Conservation (phyloP, 2,888 invertebrate species). For the Eupithecia exiguata region DNA sequence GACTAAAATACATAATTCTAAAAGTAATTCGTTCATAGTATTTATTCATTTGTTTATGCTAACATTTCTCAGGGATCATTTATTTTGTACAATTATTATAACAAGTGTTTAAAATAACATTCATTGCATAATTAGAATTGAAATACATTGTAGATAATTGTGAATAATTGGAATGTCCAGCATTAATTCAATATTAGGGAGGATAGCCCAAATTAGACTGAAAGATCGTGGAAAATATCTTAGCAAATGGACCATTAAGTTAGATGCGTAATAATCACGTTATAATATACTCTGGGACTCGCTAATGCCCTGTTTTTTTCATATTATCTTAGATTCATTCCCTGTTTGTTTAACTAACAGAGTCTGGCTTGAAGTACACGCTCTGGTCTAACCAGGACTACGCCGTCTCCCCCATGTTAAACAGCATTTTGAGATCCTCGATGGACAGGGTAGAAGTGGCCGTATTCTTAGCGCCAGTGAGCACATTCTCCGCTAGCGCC, state of each 20-base stretch:
- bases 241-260: not conserved
- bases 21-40: slow-evolving; percentile 9
- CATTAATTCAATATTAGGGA: not conserved
- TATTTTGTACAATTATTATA: too few relatives aligned
- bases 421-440: slow-evolving; percentile 90
- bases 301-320: not conserved
- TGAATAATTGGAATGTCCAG: not conserved
- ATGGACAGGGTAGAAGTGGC: slow-evolving; percentile 89
- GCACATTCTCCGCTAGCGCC: slow-evolving; percentile 89
- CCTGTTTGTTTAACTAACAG: too few relatives aligned
- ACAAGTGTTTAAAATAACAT: not conserved
- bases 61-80: not conserved
- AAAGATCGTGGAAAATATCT: not conserved
- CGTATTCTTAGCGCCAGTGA: slow-evolving; percentile 87
- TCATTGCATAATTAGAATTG: not conserved
- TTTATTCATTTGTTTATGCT: not conserved
- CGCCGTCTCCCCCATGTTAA: slow-evolving; percentile 77
- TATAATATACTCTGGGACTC: not conserved
- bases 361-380: too few relatives aligned
- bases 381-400: not conserved
- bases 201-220: not conserved
- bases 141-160: not conserved
- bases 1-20: slow-evolving; percentile 19
- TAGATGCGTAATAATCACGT: not conserved
- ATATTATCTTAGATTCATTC: not conserved